Base-by-base conservation (phyloP, 2,888 invertebrate species). In the Rosalia funebris region DNA sequence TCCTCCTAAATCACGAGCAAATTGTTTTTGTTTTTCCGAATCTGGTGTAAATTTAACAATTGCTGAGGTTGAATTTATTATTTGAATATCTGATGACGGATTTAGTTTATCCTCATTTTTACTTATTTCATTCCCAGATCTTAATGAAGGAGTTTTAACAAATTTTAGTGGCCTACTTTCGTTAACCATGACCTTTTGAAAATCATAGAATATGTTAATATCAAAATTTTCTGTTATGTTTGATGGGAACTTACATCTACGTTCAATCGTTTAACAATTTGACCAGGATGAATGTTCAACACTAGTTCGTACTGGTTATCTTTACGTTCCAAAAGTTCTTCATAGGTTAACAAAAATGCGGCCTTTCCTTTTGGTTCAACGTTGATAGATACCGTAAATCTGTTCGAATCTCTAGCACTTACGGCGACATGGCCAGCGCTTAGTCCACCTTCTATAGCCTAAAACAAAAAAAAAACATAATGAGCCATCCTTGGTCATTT, bases 321-420 rank as follows among this genome's bases (percentile, higher is more conserved):
- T 58, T 85, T 84, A 2, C 91, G 83, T 14, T 84, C 80, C 42
- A 92, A 78, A 32, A 92, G 72, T 78, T 91, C 90, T 75, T 91
- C 90, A 77, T 93, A 92, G 0, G 86, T 89, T 65, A 91, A 78
- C 71, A 88, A 88, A 78, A 92, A 92, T 0, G 83, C 81, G 0
- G 88, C 89, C 62, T 85, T 86, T 7, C 84, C 84, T 54, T 83
- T 79, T 0, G 89, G 83, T 63, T 88, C 89, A 2, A 91, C 83
- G 74, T 90, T 90, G 32, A 90, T 86, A 0, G 87, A 84, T 1
- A 90, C 88, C 2, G 85, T 85, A 77, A 91, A 90, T 66, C 86
- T 84, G 75, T 90, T 89, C 0, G 90, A 89, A 75, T 90, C 88
- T 47, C 90, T 84, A 0, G 89, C 88, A 75, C 86, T 89, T 70